A percentile compares a stretch with the other conserved stretches of the same genome.
Evolutionary conservation across 1,140 invertebrate species (phyloP).

Genomic region (Oryctes rhinoceros): DNA sequence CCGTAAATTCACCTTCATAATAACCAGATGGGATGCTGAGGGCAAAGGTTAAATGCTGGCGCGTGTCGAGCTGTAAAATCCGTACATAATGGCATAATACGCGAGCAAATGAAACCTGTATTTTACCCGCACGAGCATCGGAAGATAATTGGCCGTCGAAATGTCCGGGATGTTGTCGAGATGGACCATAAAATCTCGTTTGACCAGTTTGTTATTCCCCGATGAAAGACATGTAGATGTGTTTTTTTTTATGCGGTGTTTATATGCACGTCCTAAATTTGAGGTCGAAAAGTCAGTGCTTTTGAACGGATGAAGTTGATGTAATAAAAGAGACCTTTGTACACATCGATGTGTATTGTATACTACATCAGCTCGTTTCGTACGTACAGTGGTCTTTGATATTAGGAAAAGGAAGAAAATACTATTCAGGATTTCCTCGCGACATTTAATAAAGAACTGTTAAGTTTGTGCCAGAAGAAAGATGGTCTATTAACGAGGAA

Average conservation of each 20-base stretch:
- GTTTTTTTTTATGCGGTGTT: not conserved
- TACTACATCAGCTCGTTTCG: too few species aligned
- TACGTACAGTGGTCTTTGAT: too few species aligned
- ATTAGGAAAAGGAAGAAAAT: too few species aligned
- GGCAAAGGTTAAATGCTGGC: slow-evolving; percentile 45
- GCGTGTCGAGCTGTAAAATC: slow-evolving; percentile 17
- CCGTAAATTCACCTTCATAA: slow-evolving; percentile 33
- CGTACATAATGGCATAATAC: not conserved
- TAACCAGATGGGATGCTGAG: slow-evolving; percentile 37
- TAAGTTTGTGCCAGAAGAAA: too few species aligned
- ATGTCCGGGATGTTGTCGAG: slow-evolving; percentile 12
- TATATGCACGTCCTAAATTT: not conserved
- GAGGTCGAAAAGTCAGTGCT: slow-evolving; percentile 6
- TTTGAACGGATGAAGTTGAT: not conserved
- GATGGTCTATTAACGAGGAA: too few species aligned
- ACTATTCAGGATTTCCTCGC: too few species aligned
- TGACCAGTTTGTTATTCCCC: not conserved
- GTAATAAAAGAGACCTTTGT: not conserved
- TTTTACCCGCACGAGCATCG: not conserved
- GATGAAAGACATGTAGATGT: not conserved
- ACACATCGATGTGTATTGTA: too few species aligned
- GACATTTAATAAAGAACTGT: too few species aligned
- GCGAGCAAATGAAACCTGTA: not conserved
- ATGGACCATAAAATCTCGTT: slow-evolving; percentile 28
- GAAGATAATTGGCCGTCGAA: not conserved